These are phyloP conservation scores for Lasioglossum marginatum DNA, from an alignment of 2,888 invertebrate genomes.

Conservation along the genomic window DNA sequence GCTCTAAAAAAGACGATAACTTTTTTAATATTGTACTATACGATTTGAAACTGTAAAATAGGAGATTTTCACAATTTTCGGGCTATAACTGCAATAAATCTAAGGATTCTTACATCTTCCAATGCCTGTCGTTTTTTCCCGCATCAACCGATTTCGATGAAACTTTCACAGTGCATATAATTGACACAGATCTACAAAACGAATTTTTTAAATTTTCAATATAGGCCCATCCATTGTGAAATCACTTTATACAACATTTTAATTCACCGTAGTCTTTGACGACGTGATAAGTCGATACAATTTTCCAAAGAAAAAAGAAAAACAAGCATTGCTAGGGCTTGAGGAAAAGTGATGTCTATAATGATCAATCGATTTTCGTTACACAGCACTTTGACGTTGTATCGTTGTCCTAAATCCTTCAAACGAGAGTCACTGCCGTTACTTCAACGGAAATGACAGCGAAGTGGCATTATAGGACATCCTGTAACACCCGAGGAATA, in stretches of 20 bases:
- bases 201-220: no score
- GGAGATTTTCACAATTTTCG: no score
- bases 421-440: conserved; percentile 39
- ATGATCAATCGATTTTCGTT: conserved; percentile 53
- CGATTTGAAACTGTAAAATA: no score
- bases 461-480: conserved; percentile 38
- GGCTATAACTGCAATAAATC: no score
- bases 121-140: no score
- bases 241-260: not conserved
- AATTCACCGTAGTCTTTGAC: not conserved
- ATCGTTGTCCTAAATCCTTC: conserved; percentile 42
- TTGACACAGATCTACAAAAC: no score
- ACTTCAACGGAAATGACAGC: conserved; percentile 40
- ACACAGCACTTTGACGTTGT: conserved; percentile 25
- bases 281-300: conserved; percentile 17
- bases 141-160: no score
- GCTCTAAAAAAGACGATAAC: no score
- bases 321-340: not conserved
- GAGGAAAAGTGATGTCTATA: not conserved
- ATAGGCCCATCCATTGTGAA: no score
- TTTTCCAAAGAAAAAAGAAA: not conserved
- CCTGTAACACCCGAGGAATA: conserved; percentile 22
- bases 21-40: no score
- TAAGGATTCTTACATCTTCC: no score
- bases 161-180: no score